Conservation (phyloP, 2,113 vertebrate genomes). For the Podarcis muralis region DNA sequence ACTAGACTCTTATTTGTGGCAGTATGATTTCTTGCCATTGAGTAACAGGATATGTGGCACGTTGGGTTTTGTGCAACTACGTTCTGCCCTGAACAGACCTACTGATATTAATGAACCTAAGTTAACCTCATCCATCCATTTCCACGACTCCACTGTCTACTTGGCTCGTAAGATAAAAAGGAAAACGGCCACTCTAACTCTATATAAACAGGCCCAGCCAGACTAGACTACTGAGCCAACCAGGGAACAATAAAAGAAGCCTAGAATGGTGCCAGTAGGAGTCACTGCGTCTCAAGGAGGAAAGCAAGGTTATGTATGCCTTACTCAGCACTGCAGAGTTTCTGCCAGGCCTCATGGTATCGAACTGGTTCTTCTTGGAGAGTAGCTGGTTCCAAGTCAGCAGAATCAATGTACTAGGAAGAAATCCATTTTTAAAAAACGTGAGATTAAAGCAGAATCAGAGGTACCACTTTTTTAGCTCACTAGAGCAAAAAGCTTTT, state of each 20-base stretch:
- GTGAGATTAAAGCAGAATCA: not conserved
- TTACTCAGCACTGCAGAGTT: constrained; percentile 94
- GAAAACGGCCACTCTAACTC: not conserved
- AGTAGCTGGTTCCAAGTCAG: constrained; percentile 86
- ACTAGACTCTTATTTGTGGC: too few relatives aligned
- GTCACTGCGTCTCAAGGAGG: not conserved
- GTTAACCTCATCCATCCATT: too few relatives aligned
- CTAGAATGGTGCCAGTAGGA: not conserved
- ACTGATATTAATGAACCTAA: too few relatives aligned
- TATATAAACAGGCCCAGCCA: not conserved
- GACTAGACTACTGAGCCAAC: too few relatives aligned
- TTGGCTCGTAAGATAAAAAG: not conserved
- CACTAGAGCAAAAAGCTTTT: not conserved
- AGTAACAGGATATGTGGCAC: not conserved
- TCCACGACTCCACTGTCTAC: not conserved
- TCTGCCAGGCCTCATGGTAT: constrained; percentile 97
- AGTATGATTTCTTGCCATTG: not conserved
- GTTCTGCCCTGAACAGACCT: too few relatives aligned
- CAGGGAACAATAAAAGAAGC: not conserved
- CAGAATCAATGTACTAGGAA: constrained; percentile 92
- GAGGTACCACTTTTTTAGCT: not conserved
- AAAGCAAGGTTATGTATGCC: constrained; percentile 40
- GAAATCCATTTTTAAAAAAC: constrained; percentile 11
- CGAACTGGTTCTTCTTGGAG: constrained; percentile 91
- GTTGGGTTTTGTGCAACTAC: too few relatives aligned